Percentiles rank a stretch among this genome's conserved stretches.
These are phyloP conservation scores for Progne subis DNA, from an alignment of 2,113 vertebrate species.

Conservation along the genomic window DNA sequence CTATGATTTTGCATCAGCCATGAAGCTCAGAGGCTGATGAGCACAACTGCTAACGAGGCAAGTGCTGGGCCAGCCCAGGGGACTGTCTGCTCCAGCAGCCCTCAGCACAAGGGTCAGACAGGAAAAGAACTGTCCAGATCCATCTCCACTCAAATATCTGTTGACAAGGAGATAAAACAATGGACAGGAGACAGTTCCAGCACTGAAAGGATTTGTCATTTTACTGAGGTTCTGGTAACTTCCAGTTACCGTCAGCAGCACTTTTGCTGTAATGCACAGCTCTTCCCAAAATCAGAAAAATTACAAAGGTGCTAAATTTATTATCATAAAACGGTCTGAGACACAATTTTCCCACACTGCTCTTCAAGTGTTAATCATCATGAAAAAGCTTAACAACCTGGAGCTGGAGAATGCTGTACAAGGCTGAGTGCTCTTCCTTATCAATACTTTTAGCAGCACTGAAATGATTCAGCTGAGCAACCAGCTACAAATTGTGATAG, in stretches of 20 bases:
- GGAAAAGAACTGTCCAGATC: not conserved
- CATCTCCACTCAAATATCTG: not conserved
- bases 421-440: not conserved
- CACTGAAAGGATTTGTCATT: not conserved
- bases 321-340: not conserved
- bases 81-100: not conserved
- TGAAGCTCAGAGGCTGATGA: not conserved
- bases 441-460: not conserved
- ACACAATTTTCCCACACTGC: not conserved
- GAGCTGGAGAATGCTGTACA: not conserved
- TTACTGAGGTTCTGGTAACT: not conserved
- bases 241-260: not conserved
- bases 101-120: not conserved
- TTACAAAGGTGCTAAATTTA: not conserved
- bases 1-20: not conserved
- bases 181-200: not conserved
- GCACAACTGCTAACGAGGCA: not conserved
- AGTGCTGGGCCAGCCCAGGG: not conserved
- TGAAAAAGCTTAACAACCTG: not conserved
- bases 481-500: not conserved
- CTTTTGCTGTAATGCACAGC: not conserved
- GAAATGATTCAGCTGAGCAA: not conserved
- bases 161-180: not conserved
- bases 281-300: not conserved
- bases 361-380: not conserved